A percentile compares a stretch with the other conserved stretches of the same genome.
Conservation (phyloP, 2,113 vertebrate species). For the Suricata suricatta region DNA sequence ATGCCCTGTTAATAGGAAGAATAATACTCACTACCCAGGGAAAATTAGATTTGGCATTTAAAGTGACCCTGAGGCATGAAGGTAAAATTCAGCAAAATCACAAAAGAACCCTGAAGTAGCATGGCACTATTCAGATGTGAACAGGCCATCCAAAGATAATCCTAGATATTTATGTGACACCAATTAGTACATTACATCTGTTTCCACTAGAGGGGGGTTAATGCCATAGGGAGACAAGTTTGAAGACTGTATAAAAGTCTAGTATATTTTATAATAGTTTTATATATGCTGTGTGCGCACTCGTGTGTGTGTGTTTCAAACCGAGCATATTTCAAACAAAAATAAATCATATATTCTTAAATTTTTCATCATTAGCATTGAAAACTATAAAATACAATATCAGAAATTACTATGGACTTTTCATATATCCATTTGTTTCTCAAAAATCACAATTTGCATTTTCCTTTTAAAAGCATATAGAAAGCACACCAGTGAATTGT, state of each 20-base stretch:
- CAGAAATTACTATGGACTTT: not conserved
- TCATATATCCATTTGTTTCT: not conserved
- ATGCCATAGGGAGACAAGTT: not conserved
- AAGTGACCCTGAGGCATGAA: not conserved
- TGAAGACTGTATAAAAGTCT: not conserved
- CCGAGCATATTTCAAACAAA: not conserved
- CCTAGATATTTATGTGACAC: not conserved
- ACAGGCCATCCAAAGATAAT: not conserved
- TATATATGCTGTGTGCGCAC: not conserved
- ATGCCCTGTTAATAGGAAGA: not conserved
- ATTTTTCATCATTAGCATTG: not conserved
- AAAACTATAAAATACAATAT: not conserved
- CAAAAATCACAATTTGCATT: not conserved
- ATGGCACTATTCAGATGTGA: not conserved
- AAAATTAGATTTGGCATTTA: not conserved
- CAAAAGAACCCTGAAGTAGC: not conserved
- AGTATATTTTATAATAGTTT: not conserved
- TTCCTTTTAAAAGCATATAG: not conserved
- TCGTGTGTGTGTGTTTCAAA: not conserved
- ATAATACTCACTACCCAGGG: not conserved
- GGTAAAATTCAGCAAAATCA: not conserved
- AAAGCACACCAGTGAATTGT: not conserved
- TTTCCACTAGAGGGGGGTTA: not conserved
- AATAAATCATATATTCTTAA: not conserved
- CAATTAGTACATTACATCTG: not conserved